Conservation (phyloP, 2,113 vertebrate species). For the Phylloscopus trochilus region DNA sequence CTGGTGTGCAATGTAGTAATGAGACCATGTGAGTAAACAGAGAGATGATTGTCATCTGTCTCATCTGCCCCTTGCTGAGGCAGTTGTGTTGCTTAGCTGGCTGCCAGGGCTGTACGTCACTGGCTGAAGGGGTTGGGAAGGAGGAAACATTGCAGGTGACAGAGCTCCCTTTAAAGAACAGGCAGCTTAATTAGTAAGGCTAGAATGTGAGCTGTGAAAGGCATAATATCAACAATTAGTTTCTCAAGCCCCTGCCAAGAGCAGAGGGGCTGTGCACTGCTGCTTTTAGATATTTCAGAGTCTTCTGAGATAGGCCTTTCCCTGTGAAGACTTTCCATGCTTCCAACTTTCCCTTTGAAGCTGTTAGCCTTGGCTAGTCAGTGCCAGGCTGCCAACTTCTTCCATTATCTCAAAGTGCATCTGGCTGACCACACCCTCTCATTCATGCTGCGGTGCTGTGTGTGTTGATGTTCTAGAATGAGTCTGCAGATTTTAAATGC, state of each 20-base stretch:
- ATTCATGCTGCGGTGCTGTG: neutral
- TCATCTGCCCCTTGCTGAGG: neutral
- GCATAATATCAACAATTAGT: neutral
- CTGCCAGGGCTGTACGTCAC: fast-evolving
- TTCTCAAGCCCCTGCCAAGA: neutral
- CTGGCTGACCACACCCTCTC: constrained; percentile 50
- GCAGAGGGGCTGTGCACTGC: neutral
- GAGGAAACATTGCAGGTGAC: neutral
- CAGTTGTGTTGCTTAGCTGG: neutral
- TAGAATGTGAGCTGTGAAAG: neutral
- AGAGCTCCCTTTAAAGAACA: neutral
- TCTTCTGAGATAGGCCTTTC: neutral
- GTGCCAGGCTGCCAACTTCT: neutral
- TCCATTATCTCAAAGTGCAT: constrained; percentile 34
- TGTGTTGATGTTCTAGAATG: constrained; percentile 79
- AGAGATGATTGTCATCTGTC: neutral
- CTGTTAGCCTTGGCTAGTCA: neutral
- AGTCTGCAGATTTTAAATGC: constrained; percentile 79
- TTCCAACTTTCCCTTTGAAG: neutral
- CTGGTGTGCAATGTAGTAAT: neutral
- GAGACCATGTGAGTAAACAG: neutral
- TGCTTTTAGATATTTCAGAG: neutral
- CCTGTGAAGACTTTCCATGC: neutral
- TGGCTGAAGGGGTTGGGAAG: neutral
- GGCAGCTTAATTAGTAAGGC: neutral